phyloP scores from a whole-genome alignment of 1,140 invertebrate species.

The Spodoptera frugiperda region DNA sequence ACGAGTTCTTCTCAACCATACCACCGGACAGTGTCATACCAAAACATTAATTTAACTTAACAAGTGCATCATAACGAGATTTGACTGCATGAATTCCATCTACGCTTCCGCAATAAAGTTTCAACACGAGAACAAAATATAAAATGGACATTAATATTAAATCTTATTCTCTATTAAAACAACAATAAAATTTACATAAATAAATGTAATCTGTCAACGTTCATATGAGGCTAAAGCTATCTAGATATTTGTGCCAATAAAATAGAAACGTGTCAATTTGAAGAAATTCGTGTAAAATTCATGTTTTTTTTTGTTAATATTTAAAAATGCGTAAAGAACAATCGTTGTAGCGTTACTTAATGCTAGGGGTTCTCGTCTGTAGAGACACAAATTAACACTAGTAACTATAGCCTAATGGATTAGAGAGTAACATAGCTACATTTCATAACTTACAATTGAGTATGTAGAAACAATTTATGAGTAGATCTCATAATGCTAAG shows the following conservation, averaged over 20 bases:
- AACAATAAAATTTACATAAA: slow-evolving; percentile 57
- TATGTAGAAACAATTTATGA: slow-evolving; percentile 59
- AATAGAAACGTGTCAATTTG: slow-evolving; percentile 76
- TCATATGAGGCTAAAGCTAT: slow-evolving; percentile 71
- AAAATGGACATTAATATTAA: slow-evolving; percentile 47
- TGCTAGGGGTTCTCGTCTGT: slow-evolving; percentile 53
- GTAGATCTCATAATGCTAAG: slow-evolving; percentile 69
- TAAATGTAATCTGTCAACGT: slow-evolving; percentile 58
- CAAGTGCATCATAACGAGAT: slow-evolving; percentile 77
- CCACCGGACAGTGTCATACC: slow-evolving; percentile 11
- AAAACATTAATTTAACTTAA: slow-evolving; percentile 38
- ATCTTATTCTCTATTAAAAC: slow-evolving; percentile 55
- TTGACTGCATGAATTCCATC: slow-evolving; percentile 84
- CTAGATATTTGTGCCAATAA: slow-evolving; percentile 78
- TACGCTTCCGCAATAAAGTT: slow-evolving; percentile 61
- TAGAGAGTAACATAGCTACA: slow-evolving; percentile 54
- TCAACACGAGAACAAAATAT: slow-evolving; percentile 43
- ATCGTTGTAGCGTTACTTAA: slow-evolving; percentile 79
- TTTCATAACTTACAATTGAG: slow-evolving; percentile 64
- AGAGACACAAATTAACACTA: slow-evolving; percentile 54
- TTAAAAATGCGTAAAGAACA: slow-evolving; percentile 74
- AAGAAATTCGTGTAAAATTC: slow-evolving; percentile 70
- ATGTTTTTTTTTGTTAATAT: slow-evolving; percentile 65
- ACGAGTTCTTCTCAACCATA: slow-evolving; percentile 47
- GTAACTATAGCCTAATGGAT: slow-evolving; percentile 52